These are phyloP conservation scores for Hyperoplus lanceolatus DNA, from an alignment of 2,797 vertebrate species.

Conservation along the genomic window DNA sequence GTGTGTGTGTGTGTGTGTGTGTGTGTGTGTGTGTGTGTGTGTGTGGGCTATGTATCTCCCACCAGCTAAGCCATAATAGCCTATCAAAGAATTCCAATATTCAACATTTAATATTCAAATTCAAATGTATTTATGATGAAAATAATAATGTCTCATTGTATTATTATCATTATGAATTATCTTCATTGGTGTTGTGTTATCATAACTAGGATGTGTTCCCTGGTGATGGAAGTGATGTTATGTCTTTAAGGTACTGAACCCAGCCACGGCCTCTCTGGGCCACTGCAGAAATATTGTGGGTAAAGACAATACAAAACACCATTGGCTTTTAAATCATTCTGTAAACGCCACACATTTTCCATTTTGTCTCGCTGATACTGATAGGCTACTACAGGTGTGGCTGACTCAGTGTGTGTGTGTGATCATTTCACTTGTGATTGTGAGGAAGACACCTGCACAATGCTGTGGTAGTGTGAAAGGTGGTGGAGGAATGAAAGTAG, in stretches of 20 bases:
- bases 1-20: no score
- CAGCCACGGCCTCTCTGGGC: not conserved
- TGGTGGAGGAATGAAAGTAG: no score
- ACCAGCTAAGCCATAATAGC: slow-evolving; percentile 14
- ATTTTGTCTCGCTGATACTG: not conserved
- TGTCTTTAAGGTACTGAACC: not conserved
- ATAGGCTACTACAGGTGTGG: no score
- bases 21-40: no score
- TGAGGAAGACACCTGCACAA: not conserved
- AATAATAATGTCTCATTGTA: not conserved
- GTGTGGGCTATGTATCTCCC: not conserved
- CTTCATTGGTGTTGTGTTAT: not conserved
- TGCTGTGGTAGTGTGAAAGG: not conserved
- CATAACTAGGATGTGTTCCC: not conserved
- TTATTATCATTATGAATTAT: not conserved
- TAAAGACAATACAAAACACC: not conserved
- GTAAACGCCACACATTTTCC: not conserved
- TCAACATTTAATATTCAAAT: not conserved
- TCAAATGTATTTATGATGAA: not conserved
- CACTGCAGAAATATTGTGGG: not conserved
- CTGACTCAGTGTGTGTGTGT: not conserved
- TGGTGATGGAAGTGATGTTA: not conserved
- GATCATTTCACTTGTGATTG: not conserved
- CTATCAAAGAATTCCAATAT: not conserved
- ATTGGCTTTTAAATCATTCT: not conserved